Percentiles rank a stretch among this genome's conserved stretches.
phyloP scores from a whole-genome alignment of 2,797 vertebrate genomes.

The Acanthornis magna region DNA sequence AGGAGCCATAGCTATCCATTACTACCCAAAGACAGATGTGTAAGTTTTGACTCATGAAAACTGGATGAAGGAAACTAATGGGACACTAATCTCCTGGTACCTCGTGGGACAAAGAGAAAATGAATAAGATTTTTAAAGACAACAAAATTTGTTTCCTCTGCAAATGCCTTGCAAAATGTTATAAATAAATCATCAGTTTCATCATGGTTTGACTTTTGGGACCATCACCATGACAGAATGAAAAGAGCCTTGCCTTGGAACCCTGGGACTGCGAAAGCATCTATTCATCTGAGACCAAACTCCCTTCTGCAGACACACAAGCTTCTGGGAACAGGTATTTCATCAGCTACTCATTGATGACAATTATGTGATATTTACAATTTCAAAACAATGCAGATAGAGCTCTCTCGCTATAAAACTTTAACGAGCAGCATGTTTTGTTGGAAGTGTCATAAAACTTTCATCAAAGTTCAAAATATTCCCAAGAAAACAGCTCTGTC shows the following conservation, averaged over 20 bases:
- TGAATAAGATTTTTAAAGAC: background rate
- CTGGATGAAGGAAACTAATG: constrained; percentile 26
- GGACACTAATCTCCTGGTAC: background rate
- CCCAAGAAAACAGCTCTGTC: constrained; percentile 66
- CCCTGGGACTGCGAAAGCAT: background rate
- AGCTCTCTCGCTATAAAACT: constrained; percentile 56
- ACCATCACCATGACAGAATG: background rate
- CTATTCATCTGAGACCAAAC: background rate
- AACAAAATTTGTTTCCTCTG: background rate
- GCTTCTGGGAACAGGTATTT: constrained; percentile 47
- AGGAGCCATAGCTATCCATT: background rate
- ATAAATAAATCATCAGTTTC: constrained; percentile 37
- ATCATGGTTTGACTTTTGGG: background rate
- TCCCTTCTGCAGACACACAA: background rate
- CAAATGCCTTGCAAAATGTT: background rate
- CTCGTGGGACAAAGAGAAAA: background rate
- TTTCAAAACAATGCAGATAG: constrained; percentile 71
- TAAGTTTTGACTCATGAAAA: constrained; percentile 23
- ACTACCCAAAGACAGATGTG: background rate
- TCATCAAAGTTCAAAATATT: constrained; percentile 74
- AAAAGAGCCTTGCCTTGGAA: background rate
- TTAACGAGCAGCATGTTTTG: constrained; percentile 70
- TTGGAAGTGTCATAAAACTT: constrained; percentile 74
- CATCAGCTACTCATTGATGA: constrained; percentile 48
- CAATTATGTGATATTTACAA: constrained; percentile 68